A percentile compares a stretch with the other conserved stretches of the same genome.
These are phyloP conservation scores for Hepsetus odoe DNA, from an alignment of 2,113 vertebrate species.

Conservation along the genomic window DNA sequence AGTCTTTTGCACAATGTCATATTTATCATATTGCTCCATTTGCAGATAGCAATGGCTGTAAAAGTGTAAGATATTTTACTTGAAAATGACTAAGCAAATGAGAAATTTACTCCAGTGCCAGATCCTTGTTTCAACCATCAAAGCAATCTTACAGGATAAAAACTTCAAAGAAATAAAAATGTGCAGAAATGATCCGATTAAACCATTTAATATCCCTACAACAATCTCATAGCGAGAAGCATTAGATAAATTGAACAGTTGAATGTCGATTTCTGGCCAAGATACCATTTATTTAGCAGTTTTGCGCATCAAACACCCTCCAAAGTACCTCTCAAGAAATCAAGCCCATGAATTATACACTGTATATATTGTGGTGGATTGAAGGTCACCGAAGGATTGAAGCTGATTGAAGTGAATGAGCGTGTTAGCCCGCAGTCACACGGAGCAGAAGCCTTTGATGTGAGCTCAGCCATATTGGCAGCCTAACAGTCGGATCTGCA, in stretches of 20 bases:
- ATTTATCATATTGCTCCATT: no score
- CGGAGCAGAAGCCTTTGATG: slow-evolving; percentile 49
- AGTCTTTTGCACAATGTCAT: no score
- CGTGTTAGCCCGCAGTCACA: slow-evolving; percentile 45
- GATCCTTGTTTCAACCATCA: no score
- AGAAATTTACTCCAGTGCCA: no score
- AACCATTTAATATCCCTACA: no score
- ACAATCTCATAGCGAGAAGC: not conserved
- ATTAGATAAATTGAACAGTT: not conserved
- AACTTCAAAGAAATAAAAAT: no score
- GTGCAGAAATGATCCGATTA: no score
- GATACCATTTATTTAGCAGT: not conserved
- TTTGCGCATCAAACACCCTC: slow-evolving; percentile 35
- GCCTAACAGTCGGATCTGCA: slow-evolving; percentile 39
- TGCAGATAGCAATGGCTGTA: no score
- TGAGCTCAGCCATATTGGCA: slow-evolving; percentile 50
- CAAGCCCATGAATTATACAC: slow-evolving; percentile 50
- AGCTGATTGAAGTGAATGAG: slow-evolving; percentile 55
- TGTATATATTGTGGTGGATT: slow-evolving; percentile 40
- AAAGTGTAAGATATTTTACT: no score
- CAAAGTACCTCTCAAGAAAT: slow-evolving; percentile 32
- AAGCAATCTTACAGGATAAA: no score
- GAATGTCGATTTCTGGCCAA: not conserved
- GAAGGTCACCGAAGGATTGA: slow-evolving; percentile 50
- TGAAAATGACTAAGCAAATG: no score